Percentiles rank a stretch among this genome's conserved stretches.
Evolutionary conservation across 37 sponge, comb jelly and placozoan genomes (phyloP).

Genomic region (Ianthella basta): DNA sequence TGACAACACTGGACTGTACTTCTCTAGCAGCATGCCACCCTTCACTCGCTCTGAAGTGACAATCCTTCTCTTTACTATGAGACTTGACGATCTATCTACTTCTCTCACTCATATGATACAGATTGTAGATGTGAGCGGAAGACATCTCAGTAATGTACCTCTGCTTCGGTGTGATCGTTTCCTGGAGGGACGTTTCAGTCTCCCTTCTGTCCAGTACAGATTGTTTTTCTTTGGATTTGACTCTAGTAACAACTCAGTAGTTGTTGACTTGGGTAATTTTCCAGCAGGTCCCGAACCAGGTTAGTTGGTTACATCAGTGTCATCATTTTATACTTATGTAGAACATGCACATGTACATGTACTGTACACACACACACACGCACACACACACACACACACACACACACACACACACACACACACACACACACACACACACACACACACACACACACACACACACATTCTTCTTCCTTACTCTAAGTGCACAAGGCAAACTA

Average conservation of each 20-base stretch:
- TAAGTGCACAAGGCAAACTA: no score
- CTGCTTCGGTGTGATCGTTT: conserved; percentile 7
- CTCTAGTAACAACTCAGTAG: not conserved
- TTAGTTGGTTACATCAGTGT: not conserved
- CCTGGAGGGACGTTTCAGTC: conserved; percentile 8
- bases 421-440: no score
- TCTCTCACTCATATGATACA: not conserved
- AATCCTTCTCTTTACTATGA: not conserved
- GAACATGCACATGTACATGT: no score
- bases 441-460: no score
- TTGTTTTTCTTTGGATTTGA: conserved; percentile 16
- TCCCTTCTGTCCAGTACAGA: conserved; percentile 16
- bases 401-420: no score
- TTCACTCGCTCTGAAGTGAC: not conserved
- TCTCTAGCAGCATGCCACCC: not conserved
- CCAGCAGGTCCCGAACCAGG: conserved; percentile 7
- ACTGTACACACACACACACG: no score
- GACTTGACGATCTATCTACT: not conserved
- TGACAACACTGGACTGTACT: conserved; percentile 1
- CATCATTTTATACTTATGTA: no score
- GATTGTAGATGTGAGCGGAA: conserved; percentile 1
- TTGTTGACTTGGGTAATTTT: not conserved
- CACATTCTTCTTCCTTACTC: no score
- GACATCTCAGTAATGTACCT: not conserved
- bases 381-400: no score